Conservation (phyloP, 2,797 vertebrate genomes). For the Lophura swinhoii region DNA sequence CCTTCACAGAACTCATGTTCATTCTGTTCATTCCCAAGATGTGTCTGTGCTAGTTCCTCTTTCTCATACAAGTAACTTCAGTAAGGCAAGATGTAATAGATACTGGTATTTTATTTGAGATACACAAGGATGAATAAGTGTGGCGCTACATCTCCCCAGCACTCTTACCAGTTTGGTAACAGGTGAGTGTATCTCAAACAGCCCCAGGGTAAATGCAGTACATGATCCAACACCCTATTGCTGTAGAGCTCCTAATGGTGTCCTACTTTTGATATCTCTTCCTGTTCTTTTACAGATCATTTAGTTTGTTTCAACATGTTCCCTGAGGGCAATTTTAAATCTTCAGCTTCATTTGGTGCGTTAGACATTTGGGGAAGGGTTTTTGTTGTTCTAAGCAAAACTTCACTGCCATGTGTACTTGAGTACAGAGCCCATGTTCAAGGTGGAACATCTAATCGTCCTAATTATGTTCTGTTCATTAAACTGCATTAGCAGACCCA, state of each 20-base stretch:
- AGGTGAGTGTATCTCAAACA: neutral
- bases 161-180: neutral
- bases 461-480: conserved; percentile 34
- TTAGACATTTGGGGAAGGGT: conserved; percentile 19
- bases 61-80: neutral
- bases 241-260: neutral
- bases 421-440: neutral
- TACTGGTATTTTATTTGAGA: neutral
- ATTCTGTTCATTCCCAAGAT: neutral
- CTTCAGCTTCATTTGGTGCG: conserved; percentile 51
- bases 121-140: neutral
- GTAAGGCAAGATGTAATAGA: neutral
- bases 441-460: neutral
- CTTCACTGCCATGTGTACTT: neutral
- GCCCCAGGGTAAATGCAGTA: neutral
- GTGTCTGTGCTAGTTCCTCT: neutral
- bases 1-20: neutral
- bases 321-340: neutral
- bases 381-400: conserved; percentile 41
- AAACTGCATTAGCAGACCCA: conserved; percentile 4
- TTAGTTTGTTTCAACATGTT: conserved; percentile 18
- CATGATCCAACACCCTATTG: neutral
- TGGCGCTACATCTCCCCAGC: neutral
- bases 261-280: neutral
- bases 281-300: conserved; percentile 10